Evolutionary conservation across 1,140 invertebrate genomes (phyloP), one percentile per base, ranked within the genome.

Genomic region (Neodiprion pinetum): DNA sequence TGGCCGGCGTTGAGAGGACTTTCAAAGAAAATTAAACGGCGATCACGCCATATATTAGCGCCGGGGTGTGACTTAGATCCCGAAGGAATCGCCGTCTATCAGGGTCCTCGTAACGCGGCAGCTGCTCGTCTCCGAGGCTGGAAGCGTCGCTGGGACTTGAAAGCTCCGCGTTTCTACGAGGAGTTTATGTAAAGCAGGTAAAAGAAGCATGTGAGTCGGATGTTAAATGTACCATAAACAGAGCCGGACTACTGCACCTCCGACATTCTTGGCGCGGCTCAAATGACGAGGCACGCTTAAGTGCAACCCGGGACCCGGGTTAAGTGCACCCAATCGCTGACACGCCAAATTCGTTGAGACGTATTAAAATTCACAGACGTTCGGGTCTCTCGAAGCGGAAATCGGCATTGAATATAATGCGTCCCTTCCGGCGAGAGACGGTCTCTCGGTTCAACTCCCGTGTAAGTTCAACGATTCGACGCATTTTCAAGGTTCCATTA

Each of bases 141-240:
- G n/a, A 61, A 61, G 11, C 53, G 53, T 61, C 53, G 53, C 53
- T 61, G 28, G 11, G 53, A 61, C 11, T 61, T 61, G 53, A 61
- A 61, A 61, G 53, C 53, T 61, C 9, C n/a, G 4, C 11, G 53
- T 61, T 61, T 61, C 53, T 61, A 61, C 53, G 53, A 61, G 53
- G n/a, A 61, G 53, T 61, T 61, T 61, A 61, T 61, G 53, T 61
- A 61, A 61, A 61, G 53, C 11, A 61, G 53, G 53, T 61, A 61
- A 61, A 61, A 61, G 53, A 61, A 61, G 53, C 53, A 61, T 61
- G 53, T 17, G 53, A 61, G 11, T 61, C 53, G 53, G 53, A 61
- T 61, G 53, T 61, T 61, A 17, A 61, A 61, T 12, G 53, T 61
- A 61, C 11, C 53, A 61, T 61, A 61, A 61, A 61, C 53, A 17